Evolutionary conservation across 1,140 invertebrate species (phyloP).

Genomic region (Ylistrum balloti): DNA sequence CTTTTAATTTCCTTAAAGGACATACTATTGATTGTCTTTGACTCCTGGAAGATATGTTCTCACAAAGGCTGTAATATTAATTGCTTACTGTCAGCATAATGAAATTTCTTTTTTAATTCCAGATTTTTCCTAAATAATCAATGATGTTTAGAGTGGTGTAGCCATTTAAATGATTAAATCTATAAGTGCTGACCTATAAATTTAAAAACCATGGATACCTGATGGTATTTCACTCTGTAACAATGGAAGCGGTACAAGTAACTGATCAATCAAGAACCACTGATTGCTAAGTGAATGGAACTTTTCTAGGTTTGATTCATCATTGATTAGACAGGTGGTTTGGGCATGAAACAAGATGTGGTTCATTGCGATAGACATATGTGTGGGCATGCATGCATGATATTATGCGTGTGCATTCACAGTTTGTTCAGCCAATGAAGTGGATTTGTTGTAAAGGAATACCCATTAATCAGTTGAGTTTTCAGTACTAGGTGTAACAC

Average conservation of each 20-base stretch:
- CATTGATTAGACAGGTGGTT: background rate
- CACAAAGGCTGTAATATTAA: background rate
- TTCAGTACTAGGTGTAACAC: background rate
- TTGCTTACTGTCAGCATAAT: background rate
- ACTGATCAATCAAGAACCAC: background rate
- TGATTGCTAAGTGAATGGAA: background rate
- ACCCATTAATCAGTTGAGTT: background rate
- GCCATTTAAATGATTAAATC: background rate
- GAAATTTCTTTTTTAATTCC: background rate
- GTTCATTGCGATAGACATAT: background rate
- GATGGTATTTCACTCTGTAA: background rate
- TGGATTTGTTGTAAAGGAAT: background rate
- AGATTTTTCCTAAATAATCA: background rate
- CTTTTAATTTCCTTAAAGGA: background rate
- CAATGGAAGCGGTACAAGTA: background rate
- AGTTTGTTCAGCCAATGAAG: background rate
- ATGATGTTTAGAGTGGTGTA: background rate
- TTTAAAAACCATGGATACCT: slow-evolving; percentile 28
- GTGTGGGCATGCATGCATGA: slow-evolving; percentile 23
- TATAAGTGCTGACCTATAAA: background rate
- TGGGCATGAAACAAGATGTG: too few relatives aligned
- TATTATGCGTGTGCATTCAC: slow-evolving; percentile 5
- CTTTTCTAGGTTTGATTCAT: slow-evolving; percentile 3
- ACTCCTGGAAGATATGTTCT: background rate
- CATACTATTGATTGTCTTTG: slow-evolving; percentile 16